Base-by-base conservation (phyloP, 2,888 invertebrate genomes). In the Allolobophora icterica region DNA sequence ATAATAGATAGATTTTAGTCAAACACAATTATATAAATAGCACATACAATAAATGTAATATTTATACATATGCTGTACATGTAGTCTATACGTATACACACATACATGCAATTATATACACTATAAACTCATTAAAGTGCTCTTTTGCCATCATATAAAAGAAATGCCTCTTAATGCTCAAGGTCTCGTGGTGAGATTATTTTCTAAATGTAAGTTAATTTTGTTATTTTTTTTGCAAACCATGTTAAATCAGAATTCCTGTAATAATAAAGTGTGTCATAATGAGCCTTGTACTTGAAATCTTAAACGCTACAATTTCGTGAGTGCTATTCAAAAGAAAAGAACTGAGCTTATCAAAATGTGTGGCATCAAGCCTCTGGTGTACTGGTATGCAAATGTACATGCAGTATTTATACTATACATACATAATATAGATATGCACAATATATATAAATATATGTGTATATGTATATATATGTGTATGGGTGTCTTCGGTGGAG, bases 101-200 rank as follows among this genome's bases (percentile, higher is more conserved):
- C 13, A n/a, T n/a, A n/a, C 71, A 71, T 21, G 15, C 52, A 52
- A 38, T 38, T 38, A 38, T n/a, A n/a, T 71, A n/a, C 71, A 71
- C 71, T n/a, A n/a, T 30, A n/a, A 71, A 71, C 71, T 71, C 71
- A n/a, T 71, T n/a, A 71, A 52, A 71, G n/a, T n/a, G n/a, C 71
- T 8, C 71, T n/a, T n/a, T 71, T 30, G 30, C 30, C 1, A 1
- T n/a, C 71, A 8, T 8, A n/a, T n/a, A 8, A n/a, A n/a, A 21
- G 3, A 71, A n/a, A 30, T 30, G 71, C n/a, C 71, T 71, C 13
- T 1, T 11, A 71, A 71, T n/a, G n/a, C n/a, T n/a, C n/a, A 11
- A 30, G 71, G n/a, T n/a, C 71, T 5, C n/a, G 8, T n/a, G n/a
- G 24, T 52, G 5, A 71, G n/a, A 24, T n/a, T 13, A 71, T 71